phyloP scores from a whole-genome alignment of 2,888 invertebrate genomes.

The Barypeithes pellucidus region DNA sequence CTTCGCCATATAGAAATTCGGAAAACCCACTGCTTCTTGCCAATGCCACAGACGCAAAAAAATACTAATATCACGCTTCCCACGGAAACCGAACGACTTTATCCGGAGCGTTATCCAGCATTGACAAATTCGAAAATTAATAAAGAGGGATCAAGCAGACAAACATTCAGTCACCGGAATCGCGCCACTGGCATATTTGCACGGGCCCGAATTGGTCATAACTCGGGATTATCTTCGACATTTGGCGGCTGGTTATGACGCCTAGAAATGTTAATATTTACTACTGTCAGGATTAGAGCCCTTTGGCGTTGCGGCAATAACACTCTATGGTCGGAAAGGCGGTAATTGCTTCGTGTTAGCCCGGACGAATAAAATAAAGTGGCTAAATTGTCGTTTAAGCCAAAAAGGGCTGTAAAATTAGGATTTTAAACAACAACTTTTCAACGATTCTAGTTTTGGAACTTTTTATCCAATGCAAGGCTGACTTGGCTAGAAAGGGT shows the following conservation, averaged over 20 bases:
- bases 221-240: conserved; percentile 66
- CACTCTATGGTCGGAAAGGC: conserved; percentile 24
- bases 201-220: conserved; percentile 63
- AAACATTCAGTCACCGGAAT: conserved; percentile 39
- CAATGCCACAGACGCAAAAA: neutral
- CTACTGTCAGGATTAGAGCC: conserved; percentile 61
- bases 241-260: conserved; percentile 67
- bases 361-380: conserved; percentile 7
- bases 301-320: conserved; percentile 30
- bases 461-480: too few relatives aligned
- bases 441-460: too few relatives aligned
- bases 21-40: too few relatives aligned
- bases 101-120: conserved; percentile 23
- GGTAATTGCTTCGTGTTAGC: conserved; percentile 32
- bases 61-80: neutral
- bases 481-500: too few relatives aligned
- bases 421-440: too few relatives aligned
- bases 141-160: conserved; percentile 52
- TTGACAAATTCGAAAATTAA: conserved; percentile 54
- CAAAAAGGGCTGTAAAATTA: neutral
- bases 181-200: conserved; percentile 44
- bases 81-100: neutral
- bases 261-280: conserved; percentile 69
- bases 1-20: too few relatives aligned
- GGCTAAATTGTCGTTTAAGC: too few relatives aligned